Conservation (phyloP, 2,797 vertebrate genomes). For the Phoebastria nigripes region DNA sequence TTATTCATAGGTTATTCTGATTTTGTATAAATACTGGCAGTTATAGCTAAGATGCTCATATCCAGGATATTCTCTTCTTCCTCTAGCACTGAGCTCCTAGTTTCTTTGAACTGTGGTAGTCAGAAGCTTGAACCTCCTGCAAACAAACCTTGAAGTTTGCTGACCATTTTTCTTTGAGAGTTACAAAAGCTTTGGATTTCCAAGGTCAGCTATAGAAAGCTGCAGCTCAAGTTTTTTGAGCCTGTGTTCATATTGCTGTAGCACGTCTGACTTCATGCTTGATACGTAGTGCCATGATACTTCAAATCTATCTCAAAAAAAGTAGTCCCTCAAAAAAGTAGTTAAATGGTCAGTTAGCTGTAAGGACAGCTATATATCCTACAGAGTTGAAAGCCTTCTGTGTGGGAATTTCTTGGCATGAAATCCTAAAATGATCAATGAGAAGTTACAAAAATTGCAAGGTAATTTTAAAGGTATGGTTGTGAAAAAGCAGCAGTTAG, state of each 20-base stretch:
- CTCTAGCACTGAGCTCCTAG: neutral
- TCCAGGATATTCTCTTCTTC: neutral
- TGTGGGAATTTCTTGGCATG: neutral
- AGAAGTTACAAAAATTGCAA: neutral
- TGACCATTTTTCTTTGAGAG: neutral
- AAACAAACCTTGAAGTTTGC: neutral
- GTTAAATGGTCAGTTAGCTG: neutral
- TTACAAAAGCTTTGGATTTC: neutral
- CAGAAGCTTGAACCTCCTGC: neutral
- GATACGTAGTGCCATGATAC: neutral
- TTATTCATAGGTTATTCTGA: neutral
- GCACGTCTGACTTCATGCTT: neutral
- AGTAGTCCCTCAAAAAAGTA: neutral
- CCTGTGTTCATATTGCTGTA: neutral
- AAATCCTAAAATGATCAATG: neutral
- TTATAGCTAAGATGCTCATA: neutral
- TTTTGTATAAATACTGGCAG: neutral
- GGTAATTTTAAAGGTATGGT: neutral
- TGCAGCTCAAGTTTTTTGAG: neutral
- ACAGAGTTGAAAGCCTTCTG: neutral
- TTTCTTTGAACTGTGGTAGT: neutral
- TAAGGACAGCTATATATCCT: neutral
- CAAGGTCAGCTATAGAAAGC: neutral
- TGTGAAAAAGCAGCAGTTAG: neutral
- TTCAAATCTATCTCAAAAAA: neutral